These are phyloP conservation scores for Geotria australis DNA, from an alignment of 2,797 vertebrate species.

Conservation along the genomic window DNA sequence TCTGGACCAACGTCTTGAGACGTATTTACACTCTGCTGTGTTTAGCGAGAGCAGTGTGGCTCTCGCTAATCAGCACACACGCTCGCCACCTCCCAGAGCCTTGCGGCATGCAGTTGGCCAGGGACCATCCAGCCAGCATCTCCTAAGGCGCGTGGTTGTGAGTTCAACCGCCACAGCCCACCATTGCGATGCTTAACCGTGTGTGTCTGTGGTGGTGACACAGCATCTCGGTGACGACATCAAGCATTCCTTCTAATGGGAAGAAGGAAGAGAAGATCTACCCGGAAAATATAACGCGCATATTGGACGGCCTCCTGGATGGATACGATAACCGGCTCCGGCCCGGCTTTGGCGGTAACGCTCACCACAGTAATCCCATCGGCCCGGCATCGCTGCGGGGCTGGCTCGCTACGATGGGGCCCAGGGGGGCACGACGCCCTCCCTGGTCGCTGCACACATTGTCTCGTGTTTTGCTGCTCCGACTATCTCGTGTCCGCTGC, in stretches of 20 bases:
- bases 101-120: too few species aligned
- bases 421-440: background rate
- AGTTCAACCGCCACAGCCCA: too few species aligned
- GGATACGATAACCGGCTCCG: slow-evolving; percentile 79
- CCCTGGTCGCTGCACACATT: background rate
- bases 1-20: too few species aligned
- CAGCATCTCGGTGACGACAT: background rate
- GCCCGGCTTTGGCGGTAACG: slow-evolving; percentile 63
- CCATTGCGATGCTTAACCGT: too few species aligned
- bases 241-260: slow-evolving; percentile 5
- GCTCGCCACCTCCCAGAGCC: too few species aligned
- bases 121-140: too few species aligned
- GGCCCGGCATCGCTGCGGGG: too few species aligned
- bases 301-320: slow-evolving; percentile 61
- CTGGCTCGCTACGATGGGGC: too few species aligned
- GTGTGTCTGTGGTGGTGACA: background rate
- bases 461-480: background rate
- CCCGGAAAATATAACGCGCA: slow-evolving; percentile 58
- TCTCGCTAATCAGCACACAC: too few species aligned
- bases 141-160: too few species aligned
- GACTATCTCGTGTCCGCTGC: background rate
- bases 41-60: too few species aligned
- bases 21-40: too few species aligned
- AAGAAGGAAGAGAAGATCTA: slow-evolving; percentile 30
- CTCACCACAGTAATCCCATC: background rate